Percentiles rank a stretch among this genome's conserved stretches.
Evolutionary conservation across 2,888 invertebrate species (phyloP).

Genomic region (Acanthopleura granulata): DNA sequence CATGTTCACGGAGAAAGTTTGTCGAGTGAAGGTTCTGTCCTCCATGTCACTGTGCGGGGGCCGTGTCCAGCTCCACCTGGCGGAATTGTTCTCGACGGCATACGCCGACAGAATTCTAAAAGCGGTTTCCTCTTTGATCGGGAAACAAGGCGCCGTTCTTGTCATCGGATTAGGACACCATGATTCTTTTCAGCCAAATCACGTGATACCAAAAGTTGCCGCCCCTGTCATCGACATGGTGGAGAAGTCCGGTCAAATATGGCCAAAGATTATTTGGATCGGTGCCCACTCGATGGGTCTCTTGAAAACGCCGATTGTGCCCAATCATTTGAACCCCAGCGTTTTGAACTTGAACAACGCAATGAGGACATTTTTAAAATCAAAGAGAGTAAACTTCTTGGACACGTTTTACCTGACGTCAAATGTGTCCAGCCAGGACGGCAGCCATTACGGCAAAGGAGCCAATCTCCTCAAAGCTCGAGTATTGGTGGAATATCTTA

Average conservation of each 20-base stretch:
- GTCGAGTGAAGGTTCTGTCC: neutral
- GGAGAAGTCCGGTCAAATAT: neutral
- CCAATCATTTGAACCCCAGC: neutral
- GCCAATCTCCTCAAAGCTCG: neutral
- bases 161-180: slow-evolving; percentile 8
- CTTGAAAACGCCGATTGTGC: neutral
- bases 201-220: neutral
- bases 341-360: neutral
- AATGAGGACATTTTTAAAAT: neutral
- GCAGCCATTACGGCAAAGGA: slow-evolving; percentile 13
- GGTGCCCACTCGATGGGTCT: slow-evolving; percentile 4
- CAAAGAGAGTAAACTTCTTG: neutral
- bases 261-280: slow-evolving; percentile 4
- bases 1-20: slow-evolving; percentile 17
- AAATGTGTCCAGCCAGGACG: neutral
- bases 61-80: neutral
- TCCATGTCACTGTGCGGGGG: neutral
- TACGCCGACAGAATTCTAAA: neutral
- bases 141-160: neutral
- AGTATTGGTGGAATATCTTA: neutral
- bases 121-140: neutral
- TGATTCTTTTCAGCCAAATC: neutral
- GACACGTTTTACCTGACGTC: neutral
- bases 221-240: neutral
- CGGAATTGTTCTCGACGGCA: neutral